These are phyloP conservation scores for Oreochromis grahami DNA, from an alignment of 2,797 vertebrate genomes.

Conservation along the genomic window DNA sequence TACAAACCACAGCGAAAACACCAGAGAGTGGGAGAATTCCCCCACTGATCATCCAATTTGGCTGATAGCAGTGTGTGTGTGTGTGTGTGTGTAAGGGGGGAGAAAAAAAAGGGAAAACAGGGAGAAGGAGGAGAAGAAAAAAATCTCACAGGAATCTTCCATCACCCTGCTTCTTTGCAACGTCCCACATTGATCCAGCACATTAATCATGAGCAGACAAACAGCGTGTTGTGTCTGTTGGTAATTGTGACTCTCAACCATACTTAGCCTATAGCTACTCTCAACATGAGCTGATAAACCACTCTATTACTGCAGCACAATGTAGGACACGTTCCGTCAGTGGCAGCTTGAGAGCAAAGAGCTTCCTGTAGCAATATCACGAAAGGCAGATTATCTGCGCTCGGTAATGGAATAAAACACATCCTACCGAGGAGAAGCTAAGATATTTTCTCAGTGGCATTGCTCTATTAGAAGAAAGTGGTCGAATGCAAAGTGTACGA, in stretches of 20 bases:
- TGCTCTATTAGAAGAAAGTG: conserved; percentile 42
- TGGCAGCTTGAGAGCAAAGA: conserved; percentile 45
- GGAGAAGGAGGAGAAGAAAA: background rate
- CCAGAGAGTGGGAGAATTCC: conserved; percentile 64
- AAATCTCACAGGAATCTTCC: conserved; percentile 65
- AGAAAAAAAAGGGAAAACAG: conserved; percentile 4
- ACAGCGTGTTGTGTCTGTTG: conserved; percentile 74
- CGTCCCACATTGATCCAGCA: conserved; percentile 57
- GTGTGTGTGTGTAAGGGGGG: background rate
- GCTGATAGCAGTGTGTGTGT: conserved; percentile 57
- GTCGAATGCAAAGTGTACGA: background rate
- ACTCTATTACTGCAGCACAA: conserved; percentile 69
- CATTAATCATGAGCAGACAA: conserved; percentile 75
- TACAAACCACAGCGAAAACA: conserved; percentile 64
- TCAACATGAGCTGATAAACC: conserved; percentile 72
- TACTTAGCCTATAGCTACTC: conserved; percentile 73
- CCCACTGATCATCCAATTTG: conserved; percentile 75
- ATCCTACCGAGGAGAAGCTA: conserved; percentile 25
- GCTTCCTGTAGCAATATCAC: conserved; percentile 58
- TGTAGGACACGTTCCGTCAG: conserved; percentile 60
- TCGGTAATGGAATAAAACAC: conserved; percentile 54
- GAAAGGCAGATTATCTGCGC: conserved; percentile 65
- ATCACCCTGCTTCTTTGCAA: conserved; percentile 47
- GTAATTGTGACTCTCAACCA: conserved; percentile 74
- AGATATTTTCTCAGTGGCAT: conserved; percentile 31